Percentiles rank a stretch among this genome's conserved stretches.
Evolutionary conservation across 2,888 invertebrate genomes (phyloP).

Genomic region (Vanessa cardui): DNA sequence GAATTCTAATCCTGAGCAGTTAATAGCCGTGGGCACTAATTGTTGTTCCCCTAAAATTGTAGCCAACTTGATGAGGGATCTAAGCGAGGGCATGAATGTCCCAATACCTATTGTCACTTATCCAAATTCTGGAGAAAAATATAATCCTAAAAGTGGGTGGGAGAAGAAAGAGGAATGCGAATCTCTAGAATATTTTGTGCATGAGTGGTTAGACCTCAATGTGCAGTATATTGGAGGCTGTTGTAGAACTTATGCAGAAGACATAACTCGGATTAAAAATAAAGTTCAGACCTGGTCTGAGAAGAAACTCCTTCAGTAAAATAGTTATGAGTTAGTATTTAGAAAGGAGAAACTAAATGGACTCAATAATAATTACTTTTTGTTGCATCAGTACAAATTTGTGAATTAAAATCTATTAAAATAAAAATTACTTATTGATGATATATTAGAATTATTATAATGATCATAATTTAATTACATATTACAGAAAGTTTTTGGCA

Average conservation of each 20-base stretch:
- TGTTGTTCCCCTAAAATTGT: slow-evolving; percentile 84
- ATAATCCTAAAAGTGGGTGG: slow-evolving; percentile 85
- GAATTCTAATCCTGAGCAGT: slow-evolving; percentile 83
- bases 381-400: too few relatives aligned
- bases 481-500: slow-evolving; percentile 73
- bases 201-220: slow-evolving; percentile 90
- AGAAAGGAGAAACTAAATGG: too few relatives aligned
- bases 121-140: slow-evolving; percentile 95
- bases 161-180: slow-evolving; percentile 84
- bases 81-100: slow-evolving; percentile 51
- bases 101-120: slow-evolving; percentile 91
- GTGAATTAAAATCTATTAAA: too few relatives aligned
- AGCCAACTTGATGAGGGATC: slow-evolving; percentile 56
- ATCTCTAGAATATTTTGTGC: slow-evolving; percentile 86
- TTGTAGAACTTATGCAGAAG: slow-evolving; percentile 91
- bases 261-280: slow-evolving; percentile 85
- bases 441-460: too few relatives aligned
- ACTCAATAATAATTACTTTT: not conserved
- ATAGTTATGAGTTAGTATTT: not conserved
- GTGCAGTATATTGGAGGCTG: slow-evolving; percentile 93
- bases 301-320: not conserved
- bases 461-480: too few relatives aligned
- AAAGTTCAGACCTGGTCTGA: slow-evolving; percentile 5
- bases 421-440: too few relatives aligned
- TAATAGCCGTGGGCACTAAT: slow-evolving; percentile 94